Conservation (phyloP, 2,113 vertebrate species). For the Etia nguti region DNA sequence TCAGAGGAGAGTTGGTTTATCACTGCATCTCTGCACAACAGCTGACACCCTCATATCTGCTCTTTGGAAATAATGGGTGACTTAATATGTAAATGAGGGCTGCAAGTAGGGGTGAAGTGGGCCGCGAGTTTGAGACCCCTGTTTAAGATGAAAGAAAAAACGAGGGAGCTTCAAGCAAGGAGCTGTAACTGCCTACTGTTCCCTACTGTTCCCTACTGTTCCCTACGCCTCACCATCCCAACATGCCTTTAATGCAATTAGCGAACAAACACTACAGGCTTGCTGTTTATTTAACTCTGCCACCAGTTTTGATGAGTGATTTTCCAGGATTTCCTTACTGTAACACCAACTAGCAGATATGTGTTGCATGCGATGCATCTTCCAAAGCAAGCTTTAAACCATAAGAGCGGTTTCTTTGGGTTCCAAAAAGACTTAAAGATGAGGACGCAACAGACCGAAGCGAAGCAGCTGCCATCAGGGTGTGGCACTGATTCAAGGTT, state of each 20-base stretch:
- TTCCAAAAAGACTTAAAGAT: neutral
- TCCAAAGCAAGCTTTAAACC: neutral
- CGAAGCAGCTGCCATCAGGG: neutral
- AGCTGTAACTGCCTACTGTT: neutral
- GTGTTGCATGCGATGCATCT: neutral
- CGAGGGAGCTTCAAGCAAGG: neutral
- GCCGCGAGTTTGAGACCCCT: neutral
- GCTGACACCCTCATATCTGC: neutral
- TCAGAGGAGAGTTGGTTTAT: neutral
- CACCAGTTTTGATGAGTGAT: neutral
- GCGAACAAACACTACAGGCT: fast-evolving
- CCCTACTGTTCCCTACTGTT: neutral
- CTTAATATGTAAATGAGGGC: neutral
- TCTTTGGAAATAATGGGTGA: fast-evolving
- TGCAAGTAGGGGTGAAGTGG: fast-evolving
- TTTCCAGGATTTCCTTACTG: neutral
- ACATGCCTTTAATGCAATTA: neutral
- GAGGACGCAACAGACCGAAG: neutral
- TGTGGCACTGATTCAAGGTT: fast-evolving
- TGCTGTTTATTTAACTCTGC: neutral
- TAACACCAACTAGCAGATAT: neutral
- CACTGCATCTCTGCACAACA: neutral
- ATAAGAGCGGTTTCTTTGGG: fast-evolving
- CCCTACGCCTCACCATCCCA: neutral
- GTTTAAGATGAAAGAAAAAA: neutral